Conservation (phyloP, 2,113 vertebrate species). For the Poeciliopsis occidentalis region DNA sequence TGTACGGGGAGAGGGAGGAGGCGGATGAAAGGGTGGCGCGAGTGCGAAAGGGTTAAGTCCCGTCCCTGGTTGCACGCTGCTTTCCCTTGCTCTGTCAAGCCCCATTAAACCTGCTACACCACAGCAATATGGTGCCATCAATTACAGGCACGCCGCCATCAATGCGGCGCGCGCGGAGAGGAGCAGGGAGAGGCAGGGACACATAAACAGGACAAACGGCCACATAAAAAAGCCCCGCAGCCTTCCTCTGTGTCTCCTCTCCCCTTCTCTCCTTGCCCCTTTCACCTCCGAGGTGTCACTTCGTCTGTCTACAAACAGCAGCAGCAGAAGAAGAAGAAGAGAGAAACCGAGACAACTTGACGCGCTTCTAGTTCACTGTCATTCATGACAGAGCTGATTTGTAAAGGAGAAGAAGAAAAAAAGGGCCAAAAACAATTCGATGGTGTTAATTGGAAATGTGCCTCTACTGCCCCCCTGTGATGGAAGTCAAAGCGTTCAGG, state of each 20-base stretch:
- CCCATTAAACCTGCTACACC: conserved; percentile 84
- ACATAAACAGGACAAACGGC: conserved; percentile 84
- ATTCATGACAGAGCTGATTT: conserved; percentile 23
- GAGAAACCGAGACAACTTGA: background rate
- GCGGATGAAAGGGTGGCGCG: conserved; percentile 12
- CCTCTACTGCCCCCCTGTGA: conserved; percentile 64
- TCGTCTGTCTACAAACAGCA: conserved; percentile 12
- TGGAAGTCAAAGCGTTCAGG: background rate
- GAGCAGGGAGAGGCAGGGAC: conserved; percentile 72
- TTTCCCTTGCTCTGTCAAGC: conserved; percentile 81
- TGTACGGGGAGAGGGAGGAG: conserved; percentile 19
- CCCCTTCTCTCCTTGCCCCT: conserved; percentile 7
- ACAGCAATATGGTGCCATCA: conserved; percentile 85
- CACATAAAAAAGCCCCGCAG: conserved; percentile 80
- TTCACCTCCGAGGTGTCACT: conserved; percentile 1
- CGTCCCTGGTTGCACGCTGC: conserved; percentile 72
- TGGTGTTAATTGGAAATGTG: conserved; percentile 2
- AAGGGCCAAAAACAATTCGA: conserved; percentile 2
- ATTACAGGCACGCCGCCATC: conserved; percentile 80
- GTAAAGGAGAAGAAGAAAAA: background rate
- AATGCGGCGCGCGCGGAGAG: conserved; percentile 63
- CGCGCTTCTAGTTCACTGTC: conserved; percentile 32
- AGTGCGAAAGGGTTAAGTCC: conserved; percentile 75
- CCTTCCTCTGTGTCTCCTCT: conserved; percentile 12
- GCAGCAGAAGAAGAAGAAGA: no score